Base-by-base conservation (phyloP, 2,888 invertebrate species). In the Cylloceria caligata region DNA sequence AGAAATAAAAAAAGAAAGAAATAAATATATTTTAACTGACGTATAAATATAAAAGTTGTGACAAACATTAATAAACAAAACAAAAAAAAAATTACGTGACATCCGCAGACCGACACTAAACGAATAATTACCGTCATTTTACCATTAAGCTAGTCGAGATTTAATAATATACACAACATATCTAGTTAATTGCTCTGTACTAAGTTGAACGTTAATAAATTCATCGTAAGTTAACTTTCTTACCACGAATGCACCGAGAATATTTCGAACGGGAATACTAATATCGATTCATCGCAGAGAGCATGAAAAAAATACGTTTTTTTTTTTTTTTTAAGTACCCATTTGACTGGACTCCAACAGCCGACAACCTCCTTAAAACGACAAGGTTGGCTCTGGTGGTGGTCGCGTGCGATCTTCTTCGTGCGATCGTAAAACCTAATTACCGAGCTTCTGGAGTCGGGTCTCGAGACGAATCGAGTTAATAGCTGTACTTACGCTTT, bases 351-450 rank as follows among this genome's bases (percentile, higher is more conserved):
- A 34, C 34, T 60, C 34, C 60, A 19, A 60, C 60, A n/a, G 60
- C 34, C 60, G 34, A 34, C 60, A 60, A 34, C 60, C 34, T 60
- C 34, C 60, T 60, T 34, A 34, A 60, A 34, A 36, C 13, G 21
- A 42, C 42, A 64, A 39, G 13, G 69, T 45, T 52, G 42, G 57
- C 49, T 39, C 21, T 52, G 30, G 60, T 19, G 19, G 67, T 24
- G 72, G 49, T 81, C 62, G 81, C 81, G 76, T 81, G 76, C 72
- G 60, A 57, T 73, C 72, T 73, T 81, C 68, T 73, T 81, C 68
- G 67, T 73, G 72, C 73, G 62, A 73, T 81, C 81, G 81, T 77
- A 81, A 77, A 77, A 81, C 60, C 81, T 77, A 81, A 81, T 81
- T 81, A 64, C 73, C 77, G 39, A 55, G 76, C 72, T 81, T 69